phyloP scores from a whole-genome alignment of 2,888 invertebrate genomes.

The Rotaria sp. region DNA sequence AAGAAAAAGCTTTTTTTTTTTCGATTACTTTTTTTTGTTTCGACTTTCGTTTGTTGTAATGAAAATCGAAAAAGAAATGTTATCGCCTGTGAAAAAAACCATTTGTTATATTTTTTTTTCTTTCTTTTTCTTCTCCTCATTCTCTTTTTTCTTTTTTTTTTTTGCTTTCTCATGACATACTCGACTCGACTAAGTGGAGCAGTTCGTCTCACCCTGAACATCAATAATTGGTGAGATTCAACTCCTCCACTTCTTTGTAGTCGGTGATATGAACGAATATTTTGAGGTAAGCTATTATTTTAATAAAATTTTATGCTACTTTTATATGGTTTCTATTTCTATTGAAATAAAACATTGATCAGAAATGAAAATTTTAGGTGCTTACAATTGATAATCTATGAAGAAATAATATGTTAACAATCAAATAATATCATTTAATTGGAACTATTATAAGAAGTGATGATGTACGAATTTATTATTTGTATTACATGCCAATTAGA shows the following conservation, averaged over 20 bases:
- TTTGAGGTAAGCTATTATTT: background rate
- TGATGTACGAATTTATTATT: too few relatives aligned
- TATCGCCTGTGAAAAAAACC: background rate
- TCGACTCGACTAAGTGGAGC: constrained; percentile 10
- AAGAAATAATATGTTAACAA: too few relatives aligned
- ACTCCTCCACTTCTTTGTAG: constrained; percentile 17
- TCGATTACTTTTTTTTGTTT: too few relatives aligned
- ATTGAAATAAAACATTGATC: too few relatives aligned
- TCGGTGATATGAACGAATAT: background rate
- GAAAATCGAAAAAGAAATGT: background rate
- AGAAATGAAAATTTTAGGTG: too few relatives aligned
- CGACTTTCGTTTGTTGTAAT: too few relatives aligned
- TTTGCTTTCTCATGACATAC: background rate
- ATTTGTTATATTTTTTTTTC: background rate
- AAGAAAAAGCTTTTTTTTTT: background rate
- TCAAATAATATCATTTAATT: too few relatives aligned
- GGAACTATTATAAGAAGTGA: too few relatives aligned
- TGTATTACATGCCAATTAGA: too few relatives aligned
- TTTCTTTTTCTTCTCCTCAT: background rate
- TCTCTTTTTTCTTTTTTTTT: too few relatives aligned
- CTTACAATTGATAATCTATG: too few relatives aligned
- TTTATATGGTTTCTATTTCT: too few relatives aligned
- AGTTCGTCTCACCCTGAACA: constrained; percentile 18
- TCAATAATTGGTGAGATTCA: background rate
- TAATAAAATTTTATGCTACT: background rate